Evolutionary conservation across 2,888 invertebrate species (phyloP), one percentile per base, ranked within the genome.

Genomic region (Biston stratarius): DNA sequence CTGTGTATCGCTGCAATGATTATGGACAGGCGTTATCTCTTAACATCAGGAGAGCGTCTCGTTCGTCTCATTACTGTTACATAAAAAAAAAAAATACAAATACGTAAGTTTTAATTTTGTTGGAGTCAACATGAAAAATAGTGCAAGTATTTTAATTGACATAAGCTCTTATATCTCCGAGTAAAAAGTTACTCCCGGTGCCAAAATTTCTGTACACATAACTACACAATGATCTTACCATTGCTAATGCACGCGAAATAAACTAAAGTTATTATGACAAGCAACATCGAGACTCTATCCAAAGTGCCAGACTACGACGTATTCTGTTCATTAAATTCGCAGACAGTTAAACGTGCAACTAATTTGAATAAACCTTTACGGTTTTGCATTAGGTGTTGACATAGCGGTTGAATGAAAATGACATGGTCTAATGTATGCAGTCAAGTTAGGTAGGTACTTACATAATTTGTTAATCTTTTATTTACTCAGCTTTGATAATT

Each of bases 191-290:
- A 11, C 5, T 44, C 11, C 1, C 44, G 33, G 34, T 49, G 36
- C 11, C 38, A 47, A 47, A 42, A 42, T 33, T 49, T 49, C 12
- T 33, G 11, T 10, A 49, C 11, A 11, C 11, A 49, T 10, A 45
- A 38, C 14, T 40, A 49, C 36, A n/a, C 10, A n/a, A 8, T 36
- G n/a, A 15, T n/a, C 11, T 7, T 15, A 11, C 10, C 9, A 44
- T 14, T 11, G 3, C 6, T 14, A 42, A 11, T 36, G 10, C 61
- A 44, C 44, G 38, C 9, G 45, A 47, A 38, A 45, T 57, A 62
- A 62, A 48, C 34, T 48, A n/a, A 24, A 38, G 38, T 48, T 62
- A 63, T 63, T 57, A 63, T 62, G 62, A 62, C 62, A 56, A 40
- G 36, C 56, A 44, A 51, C 63, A 57, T 51, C 48, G 24, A 11